phyloP scores from a whole-genome alignment of 2,113 vertebrate species.

The Epinephelus fuscoguttatus region DNA sequence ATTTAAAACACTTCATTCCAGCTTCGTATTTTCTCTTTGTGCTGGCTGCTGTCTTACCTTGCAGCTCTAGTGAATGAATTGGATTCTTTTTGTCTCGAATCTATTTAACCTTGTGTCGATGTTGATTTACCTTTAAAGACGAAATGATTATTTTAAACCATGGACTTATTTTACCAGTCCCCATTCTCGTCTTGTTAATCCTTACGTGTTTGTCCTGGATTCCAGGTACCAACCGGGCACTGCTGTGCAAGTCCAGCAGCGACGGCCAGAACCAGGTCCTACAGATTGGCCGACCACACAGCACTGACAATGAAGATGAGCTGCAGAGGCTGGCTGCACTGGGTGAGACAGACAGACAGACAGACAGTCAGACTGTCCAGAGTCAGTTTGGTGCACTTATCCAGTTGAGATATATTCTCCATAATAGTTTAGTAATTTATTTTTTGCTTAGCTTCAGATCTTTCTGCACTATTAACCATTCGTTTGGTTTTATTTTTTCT shows the following conservation, averaged over 20 bases:
- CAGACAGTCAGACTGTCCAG: background rate
- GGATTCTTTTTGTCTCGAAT: background rate
- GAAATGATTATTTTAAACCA: background rate
- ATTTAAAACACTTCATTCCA: background rate
- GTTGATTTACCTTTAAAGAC: background rate
- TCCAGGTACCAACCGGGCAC: slow-evolving; percentile 94
- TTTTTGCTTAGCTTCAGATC: background rate
- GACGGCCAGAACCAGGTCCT: slow-evolving; percentile 96
- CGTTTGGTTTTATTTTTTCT: no score
- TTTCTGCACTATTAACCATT: no score
- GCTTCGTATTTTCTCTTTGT: background rate
- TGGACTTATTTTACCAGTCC: background rate
- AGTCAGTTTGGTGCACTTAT: background rate
- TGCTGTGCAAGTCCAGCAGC: slow-evolving; percentile 94
- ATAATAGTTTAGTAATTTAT: background rate
- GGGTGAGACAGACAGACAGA: slow-evolving; percentile 82
- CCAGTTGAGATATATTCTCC: background rate
- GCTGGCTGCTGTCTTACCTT: background rate
- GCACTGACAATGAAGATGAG: slow-evolving; percentile 95
- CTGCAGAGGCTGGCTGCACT: slow-evolving; percentile 93
- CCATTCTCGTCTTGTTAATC: background rate
- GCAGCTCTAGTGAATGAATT: background rate
- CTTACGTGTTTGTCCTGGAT: background rate
- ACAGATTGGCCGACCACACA: slow-evolving; percentile 94
- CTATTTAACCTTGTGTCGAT: background rate